A percentile compares a stretch with the other conserved stretches of the same genome.
phyloP scores from a whole-genome alignment of 2,113 vertebrate genomes.

The Nansenia antarctica region DNA sequence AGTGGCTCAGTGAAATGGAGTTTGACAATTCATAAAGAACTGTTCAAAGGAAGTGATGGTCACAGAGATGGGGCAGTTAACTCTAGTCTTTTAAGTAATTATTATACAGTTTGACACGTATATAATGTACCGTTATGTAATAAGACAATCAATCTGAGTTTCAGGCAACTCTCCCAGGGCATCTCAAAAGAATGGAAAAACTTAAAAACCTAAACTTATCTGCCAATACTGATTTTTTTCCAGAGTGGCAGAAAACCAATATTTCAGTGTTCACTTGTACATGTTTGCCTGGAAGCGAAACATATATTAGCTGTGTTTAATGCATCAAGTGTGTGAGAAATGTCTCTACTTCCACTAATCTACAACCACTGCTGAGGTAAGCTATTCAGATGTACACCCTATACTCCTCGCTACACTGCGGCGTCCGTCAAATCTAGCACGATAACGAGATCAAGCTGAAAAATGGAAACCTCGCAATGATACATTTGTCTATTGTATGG shows the following conservation, averaged over 20 bases:
- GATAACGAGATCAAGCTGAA: slow-evolving; percentile 4
- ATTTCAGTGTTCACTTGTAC: no score
- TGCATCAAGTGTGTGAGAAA: no score
- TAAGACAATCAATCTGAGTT: background rate
- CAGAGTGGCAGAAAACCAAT: no score
- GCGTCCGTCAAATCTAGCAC: slow-evolving; percentile 23
- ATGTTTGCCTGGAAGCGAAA: no score
- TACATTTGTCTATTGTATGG: slow-evolving; percentile 13
- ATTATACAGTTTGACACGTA: background rate
- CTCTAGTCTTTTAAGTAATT: background rate
- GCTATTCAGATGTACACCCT: background rate
- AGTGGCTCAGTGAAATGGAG: background rate
- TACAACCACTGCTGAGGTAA: no score
- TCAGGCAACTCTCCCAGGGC: background rate
- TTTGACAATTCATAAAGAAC: slow-evolving; percentile 10
- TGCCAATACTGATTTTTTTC: no score
- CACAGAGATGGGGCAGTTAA: background rate
- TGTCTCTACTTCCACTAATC: no score
- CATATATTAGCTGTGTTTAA: no score
- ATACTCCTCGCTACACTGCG: slow-evolving; percentile 3
- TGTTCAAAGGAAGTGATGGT: slow-evolving; percentile 4
- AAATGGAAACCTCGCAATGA: slow-evolving; percentile 17
- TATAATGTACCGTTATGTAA: background rate
- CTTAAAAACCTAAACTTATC: background rate
- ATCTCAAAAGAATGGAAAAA: background rate